Conservation (phyloP, 2,888 invertebrate genomes). For the Cephus runcator region DNA sequence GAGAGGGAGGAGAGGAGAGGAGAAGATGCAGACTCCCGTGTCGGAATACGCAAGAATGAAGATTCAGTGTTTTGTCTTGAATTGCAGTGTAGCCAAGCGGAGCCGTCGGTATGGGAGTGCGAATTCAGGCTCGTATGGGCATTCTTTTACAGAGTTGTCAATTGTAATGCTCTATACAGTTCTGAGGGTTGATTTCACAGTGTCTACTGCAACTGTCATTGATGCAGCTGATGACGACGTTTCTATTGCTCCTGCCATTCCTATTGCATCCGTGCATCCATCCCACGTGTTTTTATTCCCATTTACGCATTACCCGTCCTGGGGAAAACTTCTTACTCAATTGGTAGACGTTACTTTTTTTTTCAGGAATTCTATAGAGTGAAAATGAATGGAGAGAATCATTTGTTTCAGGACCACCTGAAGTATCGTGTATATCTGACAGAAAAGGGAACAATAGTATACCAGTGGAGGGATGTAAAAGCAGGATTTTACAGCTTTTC, state of each 20-base stretch:
- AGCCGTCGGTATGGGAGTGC: constrained; percentile 12
- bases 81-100: constrained; percentile 38
- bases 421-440: neutral
- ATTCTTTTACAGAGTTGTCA: constrained; percentile 62
- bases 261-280: neutral
- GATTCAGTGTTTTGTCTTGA: constrained; percentile 62
- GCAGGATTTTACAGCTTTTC: neutral
- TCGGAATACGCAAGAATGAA: constrained; percentile 59
- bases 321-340: neutral
- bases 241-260: neutral
- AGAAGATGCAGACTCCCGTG: constrained; percentile 45
- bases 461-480: neutral
- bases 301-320: neutral
- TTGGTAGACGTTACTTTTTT: neutral
- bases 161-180: constrained; percentile 58
- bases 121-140: constrained; percentile 47
- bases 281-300: neutral
- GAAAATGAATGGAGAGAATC: neutral
- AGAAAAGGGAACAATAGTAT: neutral
- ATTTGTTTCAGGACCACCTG: neutral
- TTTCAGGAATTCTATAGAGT: constrained; percentile 15
- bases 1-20: constrained; percentile 26
- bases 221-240: neutral
- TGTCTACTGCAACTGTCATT: constrained; percentile 25
- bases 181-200: constrained; percentile 55